Percentiles rank a stretch among this genome's conserved stretches.
Conservation (phyloP, 2,797 vertebrate genomes). For the Melanotaenia trifasciata region DNA sequence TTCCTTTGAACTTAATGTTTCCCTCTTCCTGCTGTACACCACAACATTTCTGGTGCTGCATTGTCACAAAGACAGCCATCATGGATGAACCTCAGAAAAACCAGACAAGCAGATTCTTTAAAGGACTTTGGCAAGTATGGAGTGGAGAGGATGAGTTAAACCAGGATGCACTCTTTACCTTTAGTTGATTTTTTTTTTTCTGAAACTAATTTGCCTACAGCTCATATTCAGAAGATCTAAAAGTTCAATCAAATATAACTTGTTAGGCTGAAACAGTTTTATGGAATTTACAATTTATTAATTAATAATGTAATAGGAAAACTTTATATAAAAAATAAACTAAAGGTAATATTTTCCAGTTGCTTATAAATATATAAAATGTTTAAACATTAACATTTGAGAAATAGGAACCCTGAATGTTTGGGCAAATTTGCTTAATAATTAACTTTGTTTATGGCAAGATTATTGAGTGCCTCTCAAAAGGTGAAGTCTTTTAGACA, state of each 20-base stretch:
- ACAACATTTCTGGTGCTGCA: slow-evolving; percentile 60
- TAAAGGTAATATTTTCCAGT: background rate
- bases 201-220: slow-evolving; percentile 7
- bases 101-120: slow-evolving; percentile 52
- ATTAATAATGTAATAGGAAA: background rate
- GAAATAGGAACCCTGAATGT: background rate
- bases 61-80: slow-evolving; percentile 62
- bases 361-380: background rate
- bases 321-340: background rate
- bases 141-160: slow-evolving; percentile 49
- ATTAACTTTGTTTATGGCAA: background rate
- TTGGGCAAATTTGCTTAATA: too few species aligned
- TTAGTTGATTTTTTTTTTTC: slow-evolving; percentile 12
- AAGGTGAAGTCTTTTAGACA: too few species aligned
- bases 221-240: background rate
- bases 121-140: slow-evolving; percentile 38
- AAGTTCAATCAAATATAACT: background rate
- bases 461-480: too few species aligned
- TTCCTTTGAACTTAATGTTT: slow-evolving; percentile 43
- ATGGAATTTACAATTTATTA: too few species aligned
- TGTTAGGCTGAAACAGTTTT: background rate
- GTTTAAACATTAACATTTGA: background rate
- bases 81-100: slow-evolving; percentile 64
- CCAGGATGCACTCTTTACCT: slow-evolving; percentile 21
- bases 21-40: slow-evolving; percentile 46